Percentiles rank a stretch among this genome's conserved stretches.
phyloP scores from a whole-genome alignment of 2,797 vertebrate species.

The Rhinatrema bivittatum region DNA sequence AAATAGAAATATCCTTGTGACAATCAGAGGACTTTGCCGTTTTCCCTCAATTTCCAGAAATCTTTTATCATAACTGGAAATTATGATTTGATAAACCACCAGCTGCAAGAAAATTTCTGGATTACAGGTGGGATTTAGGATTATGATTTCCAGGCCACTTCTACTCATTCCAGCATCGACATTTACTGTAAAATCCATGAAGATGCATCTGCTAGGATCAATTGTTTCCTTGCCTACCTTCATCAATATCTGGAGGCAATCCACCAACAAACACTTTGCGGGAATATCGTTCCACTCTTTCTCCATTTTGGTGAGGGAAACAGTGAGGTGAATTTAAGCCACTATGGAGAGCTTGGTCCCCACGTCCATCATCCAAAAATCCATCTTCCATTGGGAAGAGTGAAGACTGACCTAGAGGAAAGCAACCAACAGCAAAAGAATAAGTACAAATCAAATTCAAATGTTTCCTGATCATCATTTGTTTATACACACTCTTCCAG shows the following conservation, averaged over 20 bases:
- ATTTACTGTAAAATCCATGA: not conserved
- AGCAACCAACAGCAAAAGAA: conserved; percentile 15
- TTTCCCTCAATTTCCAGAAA: too few species aligned
- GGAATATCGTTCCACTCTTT: conserved; percentile 91
- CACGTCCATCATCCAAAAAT: conserved; percentile 89
- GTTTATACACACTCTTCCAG: too few species aligned
- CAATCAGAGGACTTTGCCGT: too few species aligned
- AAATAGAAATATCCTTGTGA: too few species aligned
- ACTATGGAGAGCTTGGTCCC: conserved; percentile 82
- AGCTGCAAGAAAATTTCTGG: too few species aligned
- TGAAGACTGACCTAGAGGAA: conserved; percentile 83
- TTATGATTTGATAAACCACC: too few species aligned
- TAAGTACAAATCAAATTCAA: conserved; percentile 42
- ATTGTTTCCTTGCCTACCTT: conserved; percentile 63
- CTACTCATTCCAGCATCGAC: not conserved
- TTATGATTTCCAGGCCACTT: too few species aligned
- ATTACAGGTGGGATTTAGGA: too few species aligned
- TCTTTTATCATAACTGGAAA: too few species aligned
- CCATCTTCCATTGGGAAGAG: conserved; percentile 97
- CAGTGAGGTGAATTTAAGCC: conserved; percentile 89
- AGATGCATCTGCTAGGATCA: too few species aligned
- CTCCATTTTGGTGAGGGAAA: conserved; percentile 95
- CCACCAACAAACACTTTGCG: conserved; percentile 97
- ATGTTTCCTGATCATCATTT: not conserved
- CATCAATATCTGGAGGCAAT: conserved; percentile 93